These are phyloP conservation scores for Xestoiulus laeticollis DNA, from an alignment of 2,888 invertebrate genomes.

Conservation along the genomic window DNA sequence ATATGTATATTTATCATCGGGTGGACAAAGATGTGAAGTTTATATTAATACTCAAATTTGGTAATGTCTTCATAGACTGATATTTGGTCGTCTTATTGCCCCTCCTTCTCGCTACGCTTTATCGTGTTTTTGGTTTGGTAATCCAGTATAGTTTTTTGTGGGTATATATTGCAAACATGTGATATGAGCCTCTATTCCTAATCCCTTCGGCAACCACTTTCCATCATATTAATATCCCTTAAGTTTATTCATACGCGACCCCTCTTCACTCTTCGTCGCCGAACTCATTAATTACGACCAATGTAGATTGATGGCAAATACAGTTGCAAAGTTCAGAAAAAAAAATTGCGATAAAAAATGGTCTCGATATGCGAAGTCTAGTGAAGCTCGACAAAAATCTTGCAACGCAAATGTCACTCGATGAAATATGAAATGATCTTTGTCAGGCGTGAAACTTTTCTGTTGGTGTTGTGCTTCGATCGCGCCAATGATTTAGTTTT, in stretches of 20 bases:
- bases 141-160: not conserved
- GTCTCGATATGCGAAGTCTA: slow-evolving; percentile 2
- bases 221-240: slow-evolving; percentile 17
- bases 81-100: too few species aligned
- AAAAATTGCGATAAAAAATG: not conserved
- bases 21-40: too few species aligned
- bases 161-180: not conserved
- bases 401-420: slow-evolving; percentile 19
- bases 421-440: slow-evolving; percentile 41
- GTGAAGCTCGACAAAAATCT: slow-evolving; percentile 33
- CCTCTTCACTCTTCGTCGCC: slow-evolving; percentile 16
- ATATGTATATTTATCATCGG: too few species aligned
- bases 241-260: slow-evolving; percentile 34
- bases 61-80: too few species aligned
- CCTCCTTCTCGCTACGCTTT: not conserved
- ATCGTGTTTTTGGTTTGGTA: not conserved
- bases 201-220: not conserved
- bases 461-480: not conserved
- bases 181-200: not conserved
- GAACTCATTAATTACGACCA: slow-evolving; percentile 24
- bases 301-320: slow-evolving; percentile 25
- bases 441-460: slow-evolving; percentile 32
- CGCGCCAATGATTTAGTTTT: not conserved
- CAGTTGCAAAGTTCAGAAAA: not conserved
- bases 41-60: too few species aligned